phyloP scores from a whole-genome alignment of 2,797 vertebrate species.

The Alauda arvensis region DNA sequence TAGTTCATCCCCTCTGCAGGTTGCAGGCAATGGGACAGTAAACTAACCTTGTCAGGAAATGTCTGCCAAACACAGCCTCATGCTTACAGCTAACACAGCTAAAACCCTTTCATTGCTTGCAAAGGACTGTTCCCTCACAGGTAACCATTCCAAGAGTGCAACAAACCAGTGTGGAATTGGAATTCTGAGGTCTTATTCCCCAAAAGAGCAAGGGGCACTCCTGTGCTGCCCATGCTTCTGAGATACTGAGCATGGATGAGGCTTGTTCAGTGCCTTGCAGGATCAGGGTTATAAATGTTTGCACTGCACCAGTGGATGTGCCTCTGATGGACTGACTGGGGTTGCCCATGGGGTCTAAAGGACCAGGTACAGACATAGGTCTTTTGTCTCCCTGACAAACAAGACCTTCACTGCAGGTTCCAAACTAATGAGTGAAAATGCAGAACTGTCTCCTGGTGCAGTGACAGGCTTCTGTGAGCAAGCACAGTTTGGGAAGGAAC shows the following conservation, averaged over 20 bases:
- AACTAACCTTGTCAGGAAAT: slow-evolving; percentile 34
- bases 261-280: neutral
- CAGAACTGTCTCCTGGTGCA: neutral
- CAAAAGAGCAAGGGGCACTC: neutral
- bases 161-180: neutral
- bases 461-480: neutral
- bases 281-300: neutral
- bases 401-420: neutral
- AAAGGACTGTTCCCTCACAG: neutral
- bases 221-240: neutral
- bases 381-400: rapidly evolving
- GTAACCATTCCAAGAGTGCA: neutral
- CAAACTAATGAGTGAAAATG: neutral
- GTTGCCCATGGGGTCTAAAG: neutral
- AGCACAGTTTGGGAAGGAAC: neutral
- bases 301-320: neutral
- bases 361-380: neutral
- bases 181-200: neutral
- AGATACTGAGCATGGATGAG: neutral
- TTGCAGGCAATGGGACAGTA: slow-evolving; percentile 35
- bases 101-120: neutral
- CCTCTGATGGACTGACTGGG: neutral
- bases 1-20: slow-evolving; percentile 35
- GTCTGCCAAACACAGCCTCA: slow-evolving; percentile 5
- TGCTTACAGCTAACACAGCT: neutral